phyloP scores from a whole-genome alignment of 2,797 vertebrate genomes.

The Gephyroberyx darwinii region DNA sequence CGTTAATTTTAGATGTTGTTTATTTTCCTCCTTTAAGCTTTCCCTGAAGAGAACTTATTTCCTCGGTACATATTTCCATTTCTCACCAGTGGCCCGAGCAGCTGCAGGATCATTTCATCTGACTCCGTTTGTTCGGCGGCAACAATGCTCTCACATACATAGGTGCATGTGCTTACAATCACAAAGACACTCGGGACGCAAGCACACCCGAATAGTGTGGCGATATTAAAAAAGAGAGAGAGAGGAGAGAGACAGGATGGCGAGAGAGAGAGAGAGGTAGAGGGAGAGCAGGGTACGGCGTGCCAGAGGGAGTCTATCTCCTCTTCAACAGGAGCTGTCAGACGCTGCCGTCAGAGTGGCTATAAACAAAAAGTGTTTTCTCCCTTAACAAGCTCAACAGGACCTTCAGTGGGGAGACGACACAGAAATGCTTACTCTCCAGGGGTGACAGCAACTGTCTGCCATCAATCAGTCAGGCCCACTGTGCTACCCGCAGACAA shows the following conservation, averaged over 20 bases:
- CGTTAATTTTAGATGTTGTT: slow-evolving; percentile 75
- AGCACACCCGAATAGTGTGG: not conserved
- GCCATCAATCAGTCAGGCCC: slow-evolving; percentile 80
- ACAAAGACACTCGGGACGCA: not conserved
- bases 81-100: slow-evolving; percentile 46
- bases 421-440: slow-evolving; percentile 80
- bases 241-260: not conserved
- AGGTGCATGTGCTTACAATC: slow-evolving; percentile 11
- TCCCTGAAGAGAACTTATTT: slow-evolving; percentile 61
- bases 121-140: slow-evolving; percentile 2
- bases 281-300: slow-evolving; percentile 9
- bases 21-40: slow-evolving; percentile 61
- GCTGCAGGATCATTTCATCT: slow-evolving; percentile 50
- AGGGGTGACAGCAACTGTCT: slow-evolving; percentile 78
- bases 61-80: slow-evolving; percentile 52
- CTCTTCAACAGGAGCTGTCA: slow-evolving; percentile 78
- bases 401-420: slow-evolving; percentile 79
- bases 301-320: slow-evolving; percentile 71
- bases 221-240: slow-evolving; percentile 1
- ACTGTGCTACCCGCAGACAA: slow-evolving; percentile 71
- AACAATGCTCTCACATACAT: not conserved
- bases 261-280: slow-evolving; percentile 14
- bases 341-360: slow-evolving; percentile 71
- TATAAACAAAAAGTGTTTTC: slow-evolving; percentile 82
- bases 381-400: slow-evolving; percentile 84